phyloP scores from a whole-genome alignment of 2,888 invertebrate genomes.

The Drosophila mayaguana region DNA sequence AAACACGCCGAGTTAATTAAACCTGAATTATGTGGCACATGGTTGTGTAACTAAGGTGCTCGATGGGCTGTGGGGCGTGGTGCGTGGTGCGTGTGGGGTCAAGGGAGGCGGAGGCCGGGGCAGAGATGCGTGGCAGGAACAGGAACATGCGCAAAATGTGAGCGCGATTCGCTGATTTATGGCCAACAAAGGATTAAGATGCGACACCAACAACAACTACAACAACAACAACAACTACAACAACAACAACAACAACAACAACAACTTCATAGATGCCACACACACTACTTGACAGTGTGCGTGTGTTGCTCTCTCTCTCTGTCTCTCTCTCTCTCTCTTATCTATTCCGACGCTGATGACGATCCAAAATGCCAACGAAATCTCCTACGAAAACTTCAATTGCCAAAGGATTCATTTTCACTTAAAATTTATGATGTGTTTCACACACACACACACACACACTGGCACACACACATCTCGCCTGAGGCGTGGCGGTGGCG shows the following conservation, averaged over 20 bases:
- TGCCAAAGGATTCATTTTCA: constrained; percentile 82
- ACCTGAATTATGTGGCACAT: constrained; percentile 80
- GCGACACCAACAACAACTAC: constrained; percentile 45
- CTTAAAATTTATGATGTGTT: constrained; percentile 76
- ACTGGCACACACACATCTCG: constrained; percentile 1
- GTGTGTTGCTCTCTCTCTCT: constrained; percentile 15
- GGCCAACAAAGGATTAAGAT: constrained; percentile 78
- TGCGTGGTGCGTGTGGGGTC: too few species aligned
- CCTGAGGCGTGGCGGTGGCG: not conserved
- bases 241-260: constrained; percentile 38
- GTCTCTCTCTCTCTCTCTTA: constrained; percentile 18
- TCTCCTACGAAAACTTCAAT: constrained; percentile 78
- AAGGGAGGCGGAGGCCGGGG: not conserved
- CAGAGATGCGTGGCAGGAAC: constrained; percentile 41
- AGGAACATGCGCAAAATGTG: constrained; percentile 66
- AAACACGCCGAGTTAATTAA: constrained; percentile 82
- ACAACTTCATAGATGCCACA: constrained; percentile 42
- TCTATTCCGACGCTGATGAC: constrained; percentile 64
- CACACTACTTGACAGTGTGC: constrained; percentile 20
- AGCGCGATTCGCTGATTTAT: constrained; percentile 82
- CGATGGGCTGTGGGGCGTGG: not conserved
- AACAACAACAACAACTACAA: constrained; percentile 44
- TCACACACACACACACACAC: constrained; percentile 22
- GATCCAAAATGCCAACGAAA: constrained; percentile 65
- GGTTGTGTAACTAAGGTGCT: constrained; percentile 47